Evolutionary conservation across 2,797 vertebrate genomes (phyloP).

Genomic region (Halcyon badia): DNA sequence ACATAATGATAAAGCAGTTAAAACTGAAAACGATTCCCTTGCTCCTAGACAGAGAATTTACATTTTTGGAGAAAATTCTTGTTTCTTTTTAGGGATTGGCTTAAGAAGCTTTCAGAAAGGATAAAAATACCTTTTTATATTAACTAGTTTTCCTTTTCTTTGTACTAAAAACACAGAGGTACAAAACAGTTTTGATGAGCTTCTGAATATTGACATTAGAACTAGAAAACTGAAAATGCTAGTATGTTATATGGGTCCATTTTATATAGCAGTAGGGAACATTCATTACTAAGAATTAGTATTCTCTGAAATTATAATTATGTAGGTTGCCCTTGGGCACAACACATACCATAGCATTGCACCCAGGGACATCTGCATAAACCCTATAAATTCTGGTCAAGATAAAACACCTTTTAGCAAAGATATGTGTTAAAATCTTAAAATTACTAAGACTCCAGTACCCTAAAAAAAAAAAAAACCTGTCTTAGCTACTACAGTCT

Average conservation of each 20-base stretch:
- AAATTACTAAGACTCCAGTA: neutral
- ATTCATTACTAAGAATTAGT: neutral
- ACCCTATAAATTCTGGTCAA: neutral
- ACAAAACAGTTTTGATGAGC: neutral
- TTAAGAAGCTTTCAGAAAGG: slow-evolving; percentile 73
- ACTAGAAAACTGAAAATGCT: neutral
- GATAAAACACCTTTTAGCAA: neutral
- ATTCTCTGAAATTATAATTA: neutral
- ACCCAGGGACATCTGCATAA: neutral
- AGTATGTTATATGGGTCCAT: neutral
- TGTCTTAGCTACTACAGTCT: neutral
- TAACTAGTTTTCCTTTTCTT: slow-evolving; percentile 45
- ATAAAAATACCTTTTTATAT: slow-evolving; percentile 74
- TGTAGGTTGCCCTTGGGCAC: neutral
- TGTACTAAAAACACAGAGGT: neutral
- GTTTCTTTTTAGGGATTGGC: slow-evolving; percentile 72
- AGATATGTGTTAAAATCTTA: neutral
- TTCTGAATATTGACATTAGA: neutral
- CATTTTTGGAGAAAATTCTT: slow-evolving; percentile 74
- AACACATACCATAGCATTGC: neutral
- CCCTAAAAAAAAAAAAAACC: neutral
- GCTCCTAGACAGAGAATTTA: slow-evolving; percentile 70
- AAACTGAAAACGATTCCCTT: slow-evolving; percentile 58
- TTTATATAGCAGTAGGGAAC: neutral
- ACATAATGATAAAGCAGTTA: slow-evolving; percentile 47